A percentile compares a stretch with the other conserved stretches of the same genome.
phyloP scores from a whole-genome alignment of 2,888 invertebrate species.

The Hemicrepidius hirtus region DNA sequence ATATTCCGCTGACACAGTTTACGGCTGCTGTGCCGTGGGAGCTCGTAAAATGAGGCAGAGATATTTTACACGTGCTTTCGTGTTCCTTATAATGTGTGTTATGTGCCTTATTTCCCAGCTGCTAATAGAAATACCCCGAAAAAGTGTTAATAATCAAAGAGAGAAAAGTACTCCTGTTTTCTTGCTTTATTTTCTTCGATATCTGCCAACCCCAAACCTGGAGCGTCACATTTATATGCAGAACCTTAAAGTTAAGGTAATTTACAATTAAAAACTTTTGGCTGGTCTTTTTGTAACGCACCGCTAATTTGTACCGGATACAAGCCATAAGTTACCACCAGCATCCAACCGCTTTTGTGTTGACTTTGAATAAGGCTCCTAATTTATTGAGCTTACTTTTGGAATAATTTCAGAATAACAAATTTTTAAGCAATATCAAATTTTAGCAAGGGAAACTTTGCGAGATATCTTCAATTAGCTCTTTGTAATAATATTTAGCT shows the following conservation, averaged over 20 bases:
- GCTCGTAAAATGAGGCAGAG: constrained; percentile 39
- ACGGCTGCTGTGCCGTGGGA: constrained; percentile 36
- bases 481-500: too few relatives aligned
- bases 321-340: constrained; percentile 42
- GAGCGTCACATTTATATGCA: constrained; percentile 33
- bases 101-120: constrained; percentile 13
- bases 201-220: constrained; percentile 1
- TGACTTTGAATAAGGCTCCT: constrained; percentile 34
- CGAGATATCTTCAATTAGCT: not conserved
- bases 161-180: not conserved
- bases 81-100: constrained; percentile 32
- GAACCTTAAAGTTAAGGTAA: constrained; percentile 35
- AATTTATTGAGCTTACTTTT: constrained; percentile 37
- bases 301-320: constrained; percentile 44
- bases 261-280: constrained; percentile 44
- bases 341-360: constrained; percentile 37
- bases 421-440: constrained; percentile 17
- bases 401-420: constrained; percentile 32
- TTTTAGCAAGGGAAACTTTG: constrained; percentile 7
- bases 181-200: constrained; percentile 1
- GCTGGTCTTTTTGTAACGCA: constrained; percentile 41
- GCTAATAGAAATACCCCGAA: constrained; percentile 25
- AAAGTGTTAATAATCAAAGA: constrained; percentile 12
- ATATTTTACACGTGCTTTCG: constrained; percentile 40
- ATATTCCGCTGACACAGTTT: constrained; percentile 45